Evolutionary conservation across 2,797 vertebrate genomes (phyloP), one percentile per base, ranked within the genome.

Genomic region (Masticophis lateralis): DNA sequence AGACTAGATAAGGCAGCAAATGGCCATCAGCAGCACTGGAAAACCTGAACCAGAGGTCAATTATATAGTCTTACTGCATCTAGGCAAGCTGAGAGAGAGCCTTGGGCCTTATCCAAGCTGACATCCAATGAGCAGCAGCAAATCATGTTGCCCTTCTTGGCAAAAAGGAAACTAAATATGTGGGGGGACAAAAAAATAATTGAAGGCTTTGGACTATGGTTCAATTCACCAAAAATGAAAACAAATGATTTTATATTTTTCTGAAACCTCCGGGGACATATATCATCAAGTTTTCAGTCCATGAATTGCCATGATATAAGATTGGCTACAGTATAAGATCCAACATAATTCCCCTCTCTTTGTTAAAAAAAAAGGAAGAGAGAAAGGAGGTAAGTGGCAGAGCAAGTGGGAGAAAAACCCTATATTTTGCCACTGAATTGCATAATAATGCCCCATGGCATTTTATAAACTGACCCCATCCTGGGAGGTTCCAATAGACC

Each of bases 1-100:
- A 87, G 87, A 61, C 91, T 28, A 91, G 90, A 86, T 87, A 87
- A 91, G 90, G 60, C n/a, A 87, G 79, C 66, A 66, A 92, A 86
- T 61, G 89, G 74, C 59, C 14, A 79, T 37, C 90, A 37, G 86
- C 32, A n/a, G 57, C 51, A 32, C 43, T 16, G 61, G 47, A 87
- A 91, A 74, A 60, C 9, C n/a, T 16, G 25, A 16, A 66, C 92
- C 87, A 18, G 16, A 69, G 87, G 90, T 91, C 90, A 91, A 51
- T 91, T 90, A 66, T 18, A 87, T 47, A 89, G 87, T 86, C 69
- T 89, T 69, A 55, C 20, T 87, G 57, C 28, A 89, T 86, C 90
- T 25, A n/a, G 32, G 7, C 37, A 20, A 27, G 60, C 51, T 87
- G 57, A 5, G 32, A 3, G 60, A 89, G 61, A n/a, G 89, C 57